A percentile compares a stretch with the other conserved stretches of the same genome.
phyloP scores from a whole-genome alignment of 1,140 invertebrate species.

The Drosophila tsacasi region DNA sequence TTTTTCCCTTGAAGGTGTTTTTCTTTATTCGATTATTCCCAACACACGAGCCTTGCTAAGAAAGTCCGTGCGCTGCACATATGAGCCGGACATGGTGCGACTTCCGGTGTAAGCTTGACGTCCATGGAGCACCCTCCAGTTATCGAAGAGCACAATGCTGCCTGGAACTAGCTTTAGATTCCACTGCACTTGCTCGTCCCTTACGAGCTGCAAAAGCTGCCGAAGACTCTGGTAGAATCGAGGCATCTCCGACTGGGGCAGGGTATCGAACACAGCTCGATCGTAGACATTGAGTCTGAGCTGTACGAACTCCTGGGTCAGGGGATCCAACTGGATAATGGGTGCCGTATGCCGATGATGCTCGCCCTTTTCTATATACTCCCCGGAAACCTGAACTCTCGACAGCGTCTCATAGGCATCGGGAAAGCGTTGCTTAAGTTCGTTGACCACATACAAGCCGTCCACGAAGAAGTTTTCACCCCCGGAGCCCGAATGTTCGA shows the following conservation, averaged over 20 bases:
- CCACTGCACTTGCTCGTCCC: constrained; percentile 86
- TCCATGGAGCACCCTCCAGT: constrained; percentile 91
- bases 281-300: constrained; percentile 90
- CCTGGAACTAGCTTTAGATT: constrained; percentile 88
- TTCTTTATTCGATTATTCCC: constrained; percentile 83
- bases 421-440: constrained; percentile 86
- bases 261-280: constrained; percentile 87
- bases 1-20: neutral
- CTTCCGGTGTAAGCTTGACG: constrained; percentile 88
- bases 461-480: constrained; percentile 90
- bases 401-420: constrained; percentile 87
- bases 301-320: constrained; percentile 86
- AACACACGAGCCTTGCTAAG: constrained; percentile 86
- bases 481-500: constrained; percentile 87
- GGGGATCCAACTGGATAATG: constrained; percentile 86
- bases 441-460: constrained; percentile 88
- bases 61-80: constrained; percentile 88
- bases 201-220: constrained; percentile 87
- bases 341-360: constrained; percentile 86
- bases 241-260: constrained; percentile 85
- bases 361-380: constrained; percentile 88
- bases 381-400: constrained; percentile 87
- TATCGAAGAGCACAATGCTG: constrained; percentile 90
- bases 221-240: constrained; percentile 88
- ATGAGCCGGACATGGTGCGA: constrained; percentile 87